phyloP scores from a whole-genome alignment of 2,797 vertebrate genomes.

The Cheirogaleus major region DNA sequence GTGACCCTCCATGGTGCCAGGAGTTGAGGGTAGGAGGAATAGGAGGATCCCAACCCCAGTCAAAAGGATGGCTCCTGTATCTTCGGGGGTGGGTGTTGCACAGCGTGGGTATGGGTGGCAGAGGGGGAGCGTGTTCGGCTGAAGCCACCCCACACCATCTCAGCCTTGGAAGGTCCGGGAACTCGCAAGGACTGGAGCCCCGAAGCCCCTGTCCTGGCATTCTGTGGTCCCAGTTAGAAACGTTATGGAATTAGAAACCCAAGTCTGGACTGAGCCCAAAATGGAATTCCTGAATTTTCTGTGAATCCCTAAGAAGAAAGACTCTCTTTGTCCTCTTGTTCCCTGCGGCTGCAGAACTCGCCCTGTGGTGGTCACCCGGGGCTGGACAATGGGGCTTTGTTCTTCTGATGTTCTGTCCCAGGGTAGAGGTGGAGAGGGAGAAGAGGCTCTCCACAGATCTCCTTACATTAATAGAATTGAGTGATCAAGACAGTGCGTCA shows the following conservation, averaged over 20 bases:
- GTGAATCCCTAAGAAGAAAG: conserved; percentile 55
- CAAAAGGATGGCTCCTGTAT: background rate
- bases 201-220: background rate
- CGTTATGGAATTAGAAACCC: conserved; percentile 58
- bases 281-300: conserved; percentile 62
- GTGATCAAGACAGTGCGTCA: background rate
- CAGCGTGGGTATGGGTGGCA: accelerated
- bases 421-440: background rate
- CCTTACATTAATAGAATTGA: background rate
- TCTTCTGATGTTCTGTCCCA: conserved; percentile 25
- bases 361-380: conserved; percentile 55
- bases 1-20: background rate
- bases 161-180: background rate
- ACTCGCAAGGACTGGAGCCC: background rate
- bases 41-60: background rate
- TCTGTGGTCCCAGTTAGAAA: too few species aligned
- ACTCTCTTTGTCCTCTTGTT: conserved; percentile 62
- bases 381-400: conserved; percentile 63
- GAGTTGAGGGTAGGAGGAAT: background rate
- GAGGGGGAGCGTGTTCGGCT: accelerated
- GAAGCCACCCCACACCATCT: accelerated
- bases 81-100: background rate
- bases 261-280: conserved; percentile 44
- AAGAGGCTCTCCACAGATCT: background rate
- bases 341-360: conserved; percentile 68